Evolutionary conservation across 2,113 vertebrate genomes (phyloP), one percentile per base, ranked within the genome.

Genomic region (Passer domesticus): DNA sequence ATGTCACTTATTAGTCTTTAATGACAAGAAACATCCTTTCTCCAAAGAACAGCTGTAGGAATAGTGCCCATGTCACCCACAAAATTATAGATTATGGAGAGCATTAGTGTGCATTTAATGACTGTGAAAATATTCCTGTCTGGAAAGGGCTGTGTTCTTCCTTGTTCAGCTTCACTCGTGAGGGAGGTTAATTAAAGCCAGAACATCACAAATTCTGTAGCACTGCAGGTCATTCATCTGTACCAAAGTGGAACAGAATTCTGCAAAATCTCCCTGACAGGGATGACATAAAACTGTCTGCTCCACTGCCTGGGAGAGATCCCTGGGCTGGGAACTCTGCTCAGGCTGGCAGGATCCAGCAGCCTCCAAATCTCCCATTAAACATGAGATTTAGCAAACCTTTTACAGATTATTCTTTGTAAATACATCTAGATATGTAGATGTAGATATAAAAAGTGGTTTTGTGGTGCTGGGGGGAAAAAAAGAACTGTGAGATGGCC

Each of bases 1-100:
- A 98, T 98, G 97, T 98, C 98, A 98, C 97, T 98, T 98, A 98
- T 98, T 98, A 98, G 98, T 98, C 98, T 98, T 97, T 98, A 98
- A 98, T 98, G 98, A 97, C 96, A 95, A 98, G 98, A 97, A 98
- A 98, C 98, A 98, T 97, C 98, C 97, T 98, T 98, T 97, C 97
- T 97, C 93, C 93, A 30, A 95, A 97, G 97, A 98, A 98, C 97
- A 98, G 97, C 97, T 98, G 97, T 92, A 98, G 98, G 98, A 98
- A 98, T 95, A 97, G 96, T 97, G 91, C 97, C 96, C 97, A 64
- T 84, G 97, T 97, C 98, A 98, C 97, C 97, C 96, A 96, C 96
- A 97, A 97, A 98, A 98, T 98, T 94, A 97, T 84, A 90, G 84
- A 94, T 97, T 97, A 88, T 92, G 90, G 86, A 80, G 70, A 95